These are phyloP conservation scores for Allygus modestus DNA, from an alignment of 2,888 invertebrate species.

Conservation along the genomic window DNA sequence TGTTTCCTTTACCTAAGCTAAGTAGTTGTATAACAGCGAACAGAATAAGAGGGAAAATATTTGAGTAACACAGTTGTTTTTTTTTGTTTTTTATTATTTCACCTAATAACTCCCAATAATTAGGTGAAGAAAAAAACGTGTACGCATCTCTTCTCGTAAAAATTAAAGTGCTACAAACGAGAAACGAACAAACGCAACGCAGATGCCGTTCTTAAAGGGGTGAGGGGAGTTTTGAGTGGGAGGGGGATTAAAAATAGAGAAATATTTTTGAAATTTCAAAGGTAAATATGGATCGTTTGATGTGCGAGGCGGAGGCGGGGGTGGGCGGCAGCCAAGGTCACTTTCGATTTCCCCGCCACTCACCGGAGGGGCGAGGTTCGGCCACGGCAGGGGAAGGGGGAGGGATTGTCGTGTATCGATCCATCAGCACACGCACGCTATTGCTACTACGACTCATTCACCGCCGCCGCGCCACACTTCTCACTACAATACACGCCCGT, in stretches of 20 bases:
- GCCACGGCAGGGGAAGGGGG: not conserved
- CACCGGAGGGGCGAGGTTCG: not conserved
- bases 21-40: too few species aligned
- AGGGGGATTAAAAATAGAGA: constrained; percentile 47
- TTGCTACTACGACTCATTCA: not conserved
- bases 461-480: not conserved
- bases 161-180: not conserved
- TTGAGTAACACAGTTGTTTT: too few species aligned
- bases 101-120: too few species aligned
- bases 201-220: not conserved
- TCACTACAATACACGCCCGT: not conserved
- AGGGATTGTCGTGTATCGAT: constrained; percentile 13
- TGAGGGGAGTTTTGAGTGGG: not conserved
- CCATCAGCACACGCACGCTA: constrained; percentile 19
- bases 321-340: constrained; percentile 44
- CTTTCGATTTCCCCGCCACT: constrained; percentile 47
- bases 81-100: too few species aligned
- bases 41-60: too few species aligned
- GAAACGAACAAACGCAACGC: not conserved
- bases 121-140: not conserved
- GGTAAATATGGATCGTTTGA: constrained; percentile 48
- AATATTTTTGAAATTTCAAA: constrained; percentile 16
- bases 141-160: not conserved
- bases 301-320: constrained; percentile 5
- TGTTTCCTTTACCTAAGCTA: too few species aligned